phyloP scores from a whole-genome alignment of 2,113 vertebrate species.

The Proterorhinus semilunaris region DNA sequence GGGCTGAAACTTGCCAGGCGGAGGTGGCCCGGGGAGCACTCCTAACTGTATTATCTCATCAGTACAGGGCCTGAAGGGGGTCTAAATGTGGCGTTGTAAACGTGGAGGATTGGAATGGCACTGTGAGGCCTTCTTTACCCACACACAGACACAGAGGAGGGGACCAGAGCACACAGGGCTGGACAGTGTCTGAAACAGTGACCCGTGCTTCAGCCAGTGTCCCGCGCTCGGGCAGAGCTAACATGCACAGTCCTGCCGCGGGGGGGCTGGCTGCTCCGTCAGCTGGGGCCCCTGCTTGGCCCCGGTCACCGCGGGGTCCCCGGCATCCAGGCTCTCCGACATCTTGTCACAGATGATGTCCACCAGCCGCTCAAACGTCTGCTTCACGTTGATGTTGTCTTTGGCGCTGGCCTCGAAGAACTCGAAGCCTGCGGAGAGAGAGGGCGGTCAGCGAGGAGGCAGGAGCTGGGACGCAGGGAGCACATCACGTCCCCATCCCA shows the following conservation, averaged over 20 bases:
- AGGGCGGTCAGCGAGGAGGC: neutral
- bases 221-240: constrained; percentile 61
- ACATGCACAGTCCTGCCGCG: constrained; percentile 92
- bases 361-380: constrained; percentile 95
- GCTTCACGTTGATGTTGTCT: constrained; percentile 96
- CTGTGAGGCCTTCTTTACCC: constrained; percentile 60
- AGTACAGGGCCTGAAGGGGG: neutral
- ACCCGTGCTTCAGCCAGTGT: constrained; percentile 37
- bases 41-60: neutral
- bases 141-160: constrained; percentile 37
- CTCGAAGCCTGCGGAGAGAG: constrained; percentile 84
- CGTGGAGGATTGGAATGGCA: constrained; percentile 67
- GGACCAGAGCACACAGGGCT: constrained; percentile 30
- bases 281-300: constrained; percentile 87
- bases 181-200: constrained; percentile 46
- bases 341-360: constrained; percentile 98
- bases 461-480: neutral
- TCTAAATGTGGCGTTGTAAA: constrained; percentile 44
- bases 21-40: too few relatives aligned
- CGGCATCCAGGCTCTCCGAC: constrained; percentile 91
- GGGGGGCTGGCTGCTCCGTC: constrained; percentile 84
- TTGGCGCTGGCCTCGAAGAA: constrained; percentile 97
- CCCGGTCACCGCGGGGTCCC: constrained; percentile 80
- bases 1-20: too few relatives aligned
- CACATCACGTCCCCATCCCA: too few relatives aligned